Evolutionary conservation across 2,888 invertebrate species (phyloP).

Genomic region (Drosophila nr. medialis): DNA sequence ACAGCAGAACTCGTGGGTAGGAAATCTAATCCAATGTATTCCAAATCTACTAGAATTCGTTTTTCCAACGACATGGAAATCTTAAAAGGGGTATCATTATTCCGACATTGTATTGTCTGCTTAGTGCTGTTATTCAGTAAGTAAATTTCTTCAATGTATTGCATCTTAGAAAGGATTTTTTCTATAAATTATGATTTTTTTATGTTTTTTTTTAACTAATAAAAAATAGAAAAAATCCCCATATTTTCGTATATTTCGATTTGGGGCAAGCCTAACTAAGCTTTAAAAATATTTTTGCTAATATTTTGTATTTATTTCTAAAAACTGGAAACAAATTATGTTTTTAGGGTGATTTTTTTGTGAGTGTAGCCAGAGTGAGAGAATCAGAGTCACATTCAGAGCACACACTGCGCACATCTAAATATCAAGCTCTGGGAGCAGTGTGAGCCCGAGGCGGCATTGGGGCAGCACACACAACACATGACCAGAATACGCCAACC

Average conservation of each 20-base stretch:
- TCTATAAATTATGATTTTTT: not conserved
- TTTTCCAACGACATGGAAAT: too few relatives aligned
- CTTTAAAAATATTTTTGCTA: not conserved
- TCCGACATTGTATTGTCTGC: too few relatives aligned
- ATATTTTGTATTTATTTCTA: not conserved
- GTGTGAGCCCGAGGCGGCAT: slow-evolving; percentile 38
- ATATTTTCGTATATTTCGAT: too few relatives aligned
- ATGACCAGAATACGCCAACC: slow-evolving; percentile 53
- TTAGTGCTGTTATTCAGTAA: too few relatives aligned
- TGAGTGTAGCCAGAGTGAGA: not conserved
- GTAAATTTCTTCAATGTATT: not conserved
- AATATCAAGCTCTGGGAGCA: slow-evolving; percentile 19
- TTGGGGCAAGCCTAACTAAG: not conserved
- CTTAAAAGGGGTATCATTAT: too few relatives aligned
- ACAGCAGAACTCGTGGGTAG: too few relatives aligned
- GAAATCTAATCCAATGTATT: too few relatives aligned
- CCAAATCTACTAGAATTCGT: too few relatives aligned
- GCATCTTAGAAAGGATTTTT: not conserved
- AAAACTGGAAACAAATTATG: not conserved
- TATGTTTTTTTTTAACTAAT: not conserved
- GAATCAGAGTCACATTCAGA: slow-evolving; percentile 7
- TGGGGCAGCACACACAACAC: slow-evolving; percentile 31
- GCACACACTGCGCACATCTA: slow-evolving; percentile 23
- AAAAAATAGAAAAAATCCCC: not conserved
- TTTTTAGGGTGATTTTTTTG: not conserved